Base-by-base conservation (phyloP, 2,888 invertebrate species). In the Mythimna lalbum region DNA sequence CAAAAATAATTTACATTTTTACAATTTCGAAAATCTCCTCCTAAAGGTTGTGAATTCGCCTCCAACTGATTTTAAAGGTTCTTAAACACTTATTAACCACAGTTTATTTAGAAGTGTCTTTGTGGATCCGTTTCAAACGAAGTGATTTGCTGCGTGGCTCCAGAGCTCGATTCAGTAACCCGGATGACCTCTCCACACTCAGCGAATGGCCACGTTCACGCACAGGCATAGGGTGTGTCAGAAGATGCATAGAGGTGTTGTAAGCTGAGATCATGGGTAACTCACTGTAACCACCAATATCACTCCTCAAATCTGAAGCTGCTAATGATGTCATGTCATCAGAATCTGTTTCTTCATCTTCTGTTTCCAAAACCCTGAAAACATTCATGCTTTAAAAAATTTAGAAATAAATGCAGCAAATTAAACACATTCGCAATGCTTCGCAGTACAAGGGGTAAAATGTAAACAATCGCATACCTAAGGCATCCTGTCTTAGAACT, bases 71-170 rank as follows among this genome's bases (percentile, higher is more conserved):
- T 55, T 57, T 31, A 43, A 43, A 63, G 43, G 27, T 69, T 63
- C 27, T 33, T 53, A 47, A 27, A 17, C 68, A 67, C 43, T 78
- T 75, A 69, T 80, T 82, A 53, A 57, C 73, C 66, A 39, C 23
- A 52, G 65, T 78, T 86, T 78, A 91, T 73, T 91, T 87, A 43
- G 85, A 84, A 63, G 69, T 73, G 60, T 92, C 88, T 83, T 88
- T 91, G 36, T 86, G 80, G 23, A 84, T 63, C 76, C 88, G 90
- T 78, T 95, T 95, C 36, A 95, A 70, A n/a, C 95, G 92, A 17
- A 96, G 89, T 6, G 95, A 96, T 82, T 94, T 95, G 81, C 95
- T 95, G 5, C 95, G 90, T 2, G 95, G 95, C 67, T 93, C 93
- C 4, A 90, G 73, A n/a, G 88, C 76, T 6, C 89, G 80, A 6